Percentiles rank a stretch among this genome's conserved stretches.
Conservation (phyloP, 2,797 vertebrate species). For the Sebastes trivittatus region DNA sequence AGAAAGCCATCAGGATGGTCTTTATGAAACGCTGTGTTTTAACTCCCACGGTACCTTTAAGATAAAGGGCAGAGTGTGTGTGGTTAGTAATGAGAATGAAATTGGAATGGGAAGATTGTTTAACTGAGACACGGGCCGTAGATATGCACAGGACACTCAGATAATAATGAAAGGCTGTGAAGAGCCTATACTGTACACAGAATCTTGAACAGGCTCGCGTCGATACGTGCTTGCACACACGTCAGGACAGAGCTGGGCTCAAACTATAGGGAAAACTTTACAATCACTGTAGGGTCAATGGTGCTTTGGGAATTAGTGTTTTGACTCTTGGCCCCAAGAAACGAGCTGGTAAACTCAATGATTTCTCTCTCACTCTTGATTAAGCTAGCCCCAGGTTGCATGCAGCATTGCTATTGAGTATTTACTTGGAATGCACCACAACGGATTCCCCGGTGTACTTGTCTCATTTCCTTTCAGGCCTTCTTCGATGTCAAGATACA, state of each 20-base stretch:
- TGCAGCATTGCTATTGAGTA: background rate
- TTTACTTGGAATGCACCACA: conserved; percentile 4
- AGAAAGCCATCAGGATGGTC: conserved; percentile 56
- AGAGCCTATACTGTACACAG: conserved; percentile 19
- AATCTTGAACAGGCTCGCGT: conserved; percentile 5
- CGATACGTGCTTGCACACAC: background rate
- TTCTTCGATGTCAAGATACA: conserved; percentile 18
- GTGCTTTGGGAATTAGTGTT: conserved; percentile 5
- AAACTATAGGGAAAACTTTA: background rate
- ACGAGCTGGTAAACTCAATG: background rate
- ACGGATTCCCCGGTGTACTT: background rate
- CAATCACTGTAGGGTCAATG: background rate
- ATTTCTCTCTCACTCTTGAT: conserved; percentile 22
- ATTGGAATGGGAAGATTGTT: conserved; percentile 65
- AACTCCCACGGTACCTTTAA: conserved; percentile 59
- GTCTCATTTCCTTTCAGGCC: conserved; percentile 28
- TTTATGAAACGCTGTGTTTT: conserved; percentile 66
- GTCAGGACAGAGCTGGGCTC: background rate
- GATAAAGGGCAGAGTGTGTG: conserved; percentile 68
- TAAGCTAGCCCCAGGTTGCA: background rate
- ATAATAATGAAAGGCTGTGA: conserved; percentile 48
- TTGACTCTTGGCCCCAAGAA: background rate
- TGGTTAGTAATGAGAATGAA: conserved; percentile 63
- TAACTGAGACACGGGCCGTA: conserved; percentile 45
- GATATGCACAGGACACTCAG: conserved; percentile 39